These are phyloP conservation scores for Phalacrocorax brasilianus DNA, from an alignment of 2,113 vertebrate species.

Conservation along the genomic window DNA sequence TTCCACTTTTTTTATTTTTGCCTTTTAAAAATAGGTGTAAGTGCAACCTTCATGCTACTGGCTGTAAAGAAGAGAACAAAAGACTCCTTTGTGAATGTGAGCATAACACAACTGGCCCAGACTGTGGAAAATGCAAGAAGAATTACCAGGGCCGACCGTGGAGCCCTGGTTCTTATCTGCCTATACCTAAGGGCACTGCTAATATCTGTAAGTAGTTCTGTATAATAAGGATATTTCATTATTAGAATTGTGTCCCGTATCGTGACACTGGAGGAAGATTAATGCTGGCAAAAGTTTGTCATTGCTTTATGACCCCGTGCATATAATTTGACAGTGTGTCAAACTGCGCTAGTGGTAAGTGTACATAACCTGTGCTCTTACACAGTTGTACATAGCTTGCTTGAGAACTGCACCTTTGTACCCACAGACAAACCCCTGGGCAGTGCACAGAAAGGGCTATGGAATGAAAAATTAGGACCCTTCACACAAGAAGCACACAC, in stretches of 20 bases:
- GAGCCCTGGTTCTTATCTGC: conserved; percentile 96
- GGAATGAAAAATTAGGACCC: neutral
- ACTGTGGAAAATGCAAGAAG: conserved; percentile 97
- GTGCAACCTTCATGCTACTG: conserved; percentile 98
- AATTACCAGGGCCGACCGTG: conserved; percentile 94
- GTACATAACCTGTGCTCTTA: neutral
- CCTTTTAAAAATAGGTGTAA: conserved; percentile 86
- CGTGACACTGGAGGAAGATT: neutral
- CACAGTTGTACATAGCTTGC: neutral
- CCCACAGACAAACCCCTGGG: neutral
- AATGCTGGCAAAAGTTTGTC: neutral
- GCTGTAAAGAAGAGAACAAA: conserved; percentile 94
- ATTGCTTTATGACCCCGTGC: neutral
- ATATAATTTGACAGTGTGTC: neutral
- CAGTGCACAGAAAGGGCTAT: neutral
- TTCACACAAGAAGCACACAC: neutral
- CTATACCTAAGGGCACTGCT: conserved; percentile 97
- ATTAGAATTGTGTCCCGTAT: neutral
- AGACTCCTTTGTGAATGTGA: conserved; percentile 95
- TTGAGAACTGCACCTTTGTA: neutral
- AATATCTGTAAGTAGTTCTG: conserved; percentile 94
- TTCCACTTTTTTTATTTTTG: conserved; percentile 54
- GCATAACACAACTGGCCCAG: conserved; percentile 97
- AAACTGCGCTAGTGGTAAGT: neutral
- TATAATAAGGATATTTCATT: neutral